Percentiles rank a stretch among this genome's conserved stretches.
Conservation (phyloP, 2,113 vertebrate genomes). For the Halcyon senegalensis region DNA sequence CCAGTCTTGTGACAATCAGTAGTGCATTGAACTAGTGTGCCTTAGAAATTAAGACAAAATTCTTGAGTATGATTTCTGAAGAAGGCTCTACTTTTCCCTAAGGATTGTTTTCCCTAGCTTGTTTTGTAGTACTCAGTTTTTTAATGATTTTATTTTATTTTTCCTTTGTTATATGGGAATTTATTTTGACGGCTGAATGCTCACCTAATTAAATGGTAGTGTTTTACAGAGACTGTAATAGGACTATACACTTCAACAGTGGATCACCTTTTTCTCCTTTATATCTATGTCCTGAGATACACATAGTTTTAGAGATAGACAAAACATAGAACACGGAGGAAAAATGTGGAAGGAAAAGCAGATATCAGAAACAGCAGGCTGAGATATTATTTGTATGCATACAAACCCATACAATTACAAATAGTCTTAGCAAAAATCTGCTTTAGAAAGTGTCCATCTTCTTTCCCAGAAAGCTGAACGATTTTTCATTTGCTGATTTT, state of each 20-base stretch:
- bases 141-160: background rate
- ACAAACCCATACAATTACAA: background rate
- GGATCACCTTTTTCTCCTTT: background rate
- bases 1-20: background rate
- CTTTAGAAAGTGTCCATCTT: background rate
- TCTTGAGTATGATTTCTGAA: background rate
- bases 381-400: background rate
- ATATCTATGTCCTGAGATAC: rapidly evolving
- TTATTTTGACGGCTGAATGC: background rate
- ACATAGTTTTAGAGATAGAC: background rate
- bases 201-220: background rate
- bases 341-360: background rate
- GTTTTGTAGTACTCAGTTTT: background rate
- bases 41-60: background rate
- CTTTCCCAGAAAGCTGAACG: background rate
- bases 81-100: background rate
- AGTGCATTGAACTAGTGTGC: background rate
- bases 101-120: background rate
- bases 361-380: background rate
- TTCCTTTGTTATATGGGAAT: background rate
- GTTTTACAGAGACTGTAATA: background rate
- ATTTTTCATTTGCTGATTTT: background rate
- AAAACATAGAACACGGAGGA: background rate
- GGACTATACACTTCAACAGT: background rate
- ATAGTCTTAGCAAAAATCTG: background rate